Evolutionary conservation across 2,888 invertebrate genomes (phyloP), one percentile per base, ranked within the genome.

Genomic region (Netelia fuscicornis): DNA sequence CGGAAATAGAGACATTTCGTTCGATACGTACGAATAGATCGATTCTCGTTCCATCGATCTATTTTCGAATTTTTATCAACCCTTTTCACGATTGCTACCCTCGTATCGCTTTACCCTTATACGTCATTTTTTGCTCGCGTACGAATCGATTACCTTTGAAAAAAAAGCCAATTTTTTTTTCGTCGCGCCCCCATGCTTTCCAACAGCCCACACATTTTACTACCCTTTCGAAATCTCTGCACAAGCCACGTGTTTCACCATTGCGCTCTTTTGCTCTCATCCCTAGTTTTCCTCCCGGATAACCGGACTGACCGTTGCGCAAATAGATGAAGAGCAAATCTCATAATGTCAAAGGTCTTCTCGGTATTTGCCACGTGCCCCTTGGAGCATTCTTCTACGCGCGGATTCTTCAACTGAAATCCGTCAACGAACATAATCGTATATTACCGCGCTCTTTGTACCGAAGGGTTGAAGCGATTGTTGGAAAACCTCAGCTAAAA

Each of bases 261-360:
- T 30, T 30, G 30, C 30, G 30, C 5, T 30, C 30, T 30, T 30
- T 30, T 30, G 30, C 30, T 30, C 48, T 2, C 48, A 11, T 3
- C 10, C 48, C 48, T 48, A 9, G 48, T 48, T 48, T 48, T 48
- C 11, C 9, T 48, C 48, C 48, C 48, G 48, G 11, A 48, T 48
- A 48, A 1, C 48, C 48, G 48, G 48, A 48, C 9, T 48, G 48
- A 68, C 56, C 17, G 58, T 52, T 68, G 58, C 44, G 68, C 48
- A 68, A 78, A 78, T 48, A 60, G 25, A 11, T 60, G n/a, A 67
- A 23, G 67, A 10, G 30, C 17, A n/a, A 78, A 60, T 17, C 68
- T 68, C 58, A 48, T 78, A 48, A 30, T 68, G 68, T 77, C 77
- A 78, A 68, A 78, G 68, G 60, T 44, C 30, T 5, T 37, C 77